Conservation (phyloP, 1,140 invertebrate species). For the Bombus haemorrhoidalis region DNA sequence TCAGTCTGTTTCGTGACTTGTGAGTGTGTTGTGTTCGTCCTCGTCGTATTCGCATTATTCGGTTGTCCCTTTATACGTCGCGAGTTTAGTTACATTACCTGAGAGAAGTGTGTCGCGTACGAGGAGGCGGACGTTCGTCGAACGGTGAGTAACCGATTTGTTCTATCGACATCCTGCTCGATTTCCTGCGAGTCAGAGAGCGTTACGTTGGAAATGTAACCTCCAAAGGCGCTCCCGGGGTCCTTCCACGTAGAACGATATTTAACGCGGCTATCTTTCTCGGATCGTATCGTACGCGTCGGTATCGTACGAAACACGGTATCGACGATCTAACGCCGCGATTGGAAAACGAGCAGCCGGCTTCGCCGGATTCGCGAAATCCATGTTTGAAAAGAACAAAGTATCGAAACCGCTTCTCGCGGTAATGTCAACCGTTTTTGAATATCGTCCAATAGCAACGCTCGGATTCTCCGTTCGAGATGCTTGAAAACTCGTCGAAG, state of each 20-base stretch:
- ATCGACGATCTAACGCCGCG: too few species aligned
- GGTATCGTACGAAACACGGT: neutral
- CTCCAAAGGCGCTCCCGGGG: constrained; percentile 45
- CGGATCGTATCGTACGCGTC: neutral
- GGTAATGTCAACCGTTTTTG: constrained; percentile 51
- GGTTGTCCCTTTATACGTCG: constrained; percentile 24
- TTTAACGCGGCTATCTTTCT: neutral
- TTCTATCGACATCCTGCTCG: neutral
- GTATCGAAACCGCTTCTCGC: constrained; percentile 27
- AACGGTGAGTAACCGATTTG: constrained; percentile 38
- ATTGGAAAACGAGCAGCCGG: neutral
- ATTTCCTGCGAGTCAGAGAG: constrained; percentile 3
- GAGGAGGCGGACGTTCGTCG: neutral
- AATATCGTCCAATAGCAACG: constrained; percentile 48
- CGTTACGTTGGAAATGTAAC: constrained; percentile 53
- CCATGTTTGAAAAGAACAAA: neutral
- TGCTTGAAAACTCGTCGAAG: neutral
- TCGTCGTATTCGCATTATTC: constrained; percentile 38
- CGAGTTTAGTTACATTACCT: neutral
- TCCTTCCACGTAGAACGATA: constrained; percentile 40
- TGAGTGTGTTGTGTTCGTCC: constrained; percentile 60
- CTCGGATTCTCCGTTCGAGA: neutral
- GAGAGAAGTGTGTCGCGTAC: neutral
- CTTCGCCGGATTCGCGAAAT: neutral
- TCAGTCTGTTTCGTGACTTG: constrained; percentile 64